Evolutionary conservation across 2,113 vertebrate species (phyloP), one percentile per base, ranked within the genome.

Genomic region (Prunella fulvescens): DNA sequence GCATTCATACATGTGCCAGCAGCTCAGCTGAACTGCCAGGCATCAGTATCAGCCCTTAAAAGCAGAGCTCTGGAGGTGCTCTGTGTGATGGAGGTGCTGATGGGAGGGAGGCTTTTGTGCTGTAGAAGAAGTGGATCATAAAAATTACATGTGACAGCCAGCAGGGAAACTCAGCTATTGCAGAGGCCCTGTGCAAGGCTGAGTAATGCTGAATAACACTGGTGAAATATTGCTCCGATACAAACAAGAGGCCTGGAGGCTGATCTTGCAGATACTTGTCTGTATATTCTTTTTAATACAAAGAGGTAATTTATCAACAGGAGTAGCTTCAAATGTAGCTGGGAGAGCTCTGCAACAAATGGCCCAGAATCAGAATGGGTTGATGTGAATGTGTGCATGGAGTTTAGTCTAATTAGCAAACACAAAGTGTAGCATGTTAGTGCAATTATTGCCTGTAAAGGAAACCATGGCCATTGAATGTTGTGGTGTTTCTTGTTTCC

Each of bases 221-320:
- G 19, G 17, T 86, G 67, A 89, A 91, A 89, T 83, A 86, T 28
- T 80, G 47, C 71, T 71, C 67, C 80, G 81, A 65, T 88, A 44
- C 33, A 70, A 81, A 53, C 10, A 73, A 35, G 40, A 58, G 66
- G 42, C 47, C 57, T 67, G 53, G 48, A 80, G 67, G 58, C 44
- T 93, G 62, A 54, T 91, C 84, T 50, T 91, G 93, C 58, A 83
- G 85, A 15, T 80, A 66, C 56, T 93, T 86, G 60, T 58, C 51
- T 74, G 39, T 79, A 8, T 77, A 23, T 37, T 67, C 67, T 83
- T 83, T n/a, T 39, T 56, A 31, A 33, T 72, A 76, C 2, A 44
- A 72, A 25, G 40, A 50, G 67, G 58, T 72, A 35, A 56, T 90
- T 89, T 84, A 69, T 87, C 81, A 81, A 15, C 29, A 29, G 58